These are phyloP conservation scores for Pyrgus malvae DNA, from an alignment of 2,888 invertebrate species.

Conservation along the genomic window DNA sequence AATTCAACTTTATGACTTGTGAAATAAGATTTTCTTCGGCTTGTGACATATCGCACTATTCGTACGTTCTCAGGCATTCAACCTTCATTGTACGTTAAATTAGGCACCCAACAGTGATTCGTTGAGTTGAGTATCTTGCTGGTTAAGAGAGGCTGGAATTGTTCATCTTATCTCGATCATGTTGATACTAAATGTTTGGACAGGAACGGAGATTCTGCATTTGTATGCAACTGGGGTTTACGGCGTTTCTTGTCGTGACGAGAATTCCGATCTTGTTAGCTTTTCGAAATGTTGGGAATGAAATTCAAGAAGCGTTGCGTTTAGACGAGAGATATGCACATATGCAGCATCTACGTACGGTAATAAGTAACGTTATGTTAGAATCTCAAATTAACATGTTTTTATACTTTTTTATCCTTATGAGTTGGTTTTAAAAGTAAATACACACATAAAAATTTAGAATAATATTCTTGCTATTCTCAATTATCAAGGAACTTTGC, in stretches of 20 bases:
- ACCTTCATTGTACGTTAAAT: slow-evolving; percentile 27
- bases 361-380: not conserved
- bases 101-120: slow-evolving; percentile 23
- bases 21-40: not conserved
- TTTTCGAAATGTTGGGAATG: not conserved
- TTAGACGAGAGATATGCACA: not conserved
- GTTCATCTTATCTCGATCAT: slow-evolving; percentile 21
- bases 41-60: not conserved
- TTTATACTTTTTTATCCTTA: no score
- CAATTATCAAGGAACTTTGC: no score
- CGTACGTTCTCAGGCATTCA: slow-evolving; percentile 25
- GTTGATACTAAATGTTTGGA: slow-evolving; percentile 17
- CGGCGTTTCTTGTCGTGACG: slow-evolving; percentile 10
- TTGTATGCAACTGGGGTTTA: slow-evolving; percentile 16
- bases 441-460: no score
- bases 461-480: no score
- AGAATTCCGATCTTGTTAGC: slow-evolving; percentile 9
- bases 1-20: not conserved
- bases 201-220: slow-evolving; percentile 8
- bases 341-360: not conserved
- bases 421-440: no score
- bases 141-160: slow-evolving; percentile 4
- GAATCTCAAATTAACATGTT: no score
- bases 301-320: not conserved
- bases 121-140: slow-evolving; percentile 4